Evolutionary conservation across 2,797 vertebrate genomes (phyloP).

Genomic region (Paedocypris micromegethes): DNA sequence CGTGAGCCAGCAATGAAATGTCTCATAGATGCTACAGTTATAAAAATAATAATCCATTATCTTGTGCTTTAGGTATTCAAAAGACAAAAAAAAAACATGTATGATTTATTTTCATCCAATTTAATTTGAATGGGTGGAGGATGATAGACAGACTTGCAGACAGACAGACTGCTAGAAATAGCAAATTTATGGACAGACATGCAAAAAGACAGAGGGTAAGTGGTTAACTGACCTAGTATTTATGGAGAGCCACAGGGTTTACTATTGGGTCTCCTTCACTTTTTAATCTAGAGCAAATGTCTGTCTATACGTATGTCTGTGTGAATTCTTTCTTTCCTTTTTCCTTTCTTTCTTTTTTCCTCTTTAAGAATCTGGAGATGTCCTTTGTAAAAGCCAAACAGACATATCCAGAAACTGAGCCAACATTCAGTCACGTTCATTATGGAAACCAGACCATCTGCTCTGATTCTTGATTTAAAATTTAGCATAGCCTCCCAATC

Average conservation of each 20-base stretch:
- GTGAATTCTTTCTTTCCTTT: no score
- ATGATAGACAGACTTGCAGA: not conserved
- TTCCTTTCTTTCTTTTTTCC: not conserved
- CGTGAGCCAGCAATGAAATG: not conserved
- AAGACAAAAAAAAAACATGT: not conserved
- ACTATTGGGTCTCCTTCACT: not conserved
- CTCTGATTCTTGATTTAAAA: no score
- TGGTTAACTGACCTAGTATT: not conserved
- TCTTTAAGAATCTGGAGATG: not conserved
- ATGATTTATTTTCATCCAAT: not conserved
- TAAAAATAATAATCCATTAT: not conserved
- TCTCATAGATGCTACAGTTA: constrained; percentile 3
- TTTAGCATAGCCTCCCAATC: no score
- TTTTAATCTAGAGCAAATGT: not conserved
- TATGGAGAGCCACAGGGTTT: not conserved
- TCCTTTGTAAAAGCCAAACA: no score
- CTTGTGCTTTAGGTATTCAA: not conserved
- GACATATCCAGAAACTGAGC: no score
- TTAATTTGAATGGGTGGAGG: not conserved
- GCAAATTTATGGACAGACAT: not conserved
- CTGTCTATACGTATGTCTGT: no score
- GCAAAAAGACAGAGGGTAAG: not conserved
- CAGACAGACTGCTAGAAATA: not conserved
- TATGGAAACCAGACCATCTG: no score
- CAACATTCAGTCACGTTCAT: no score